A percentile compares a stretch with the other conserved stretches of the same genome.
These are phyloP conservation scores for Neodiprion lecontei DNA, from an alignment of 1,140 invertebrate genomes.

Conservation along the genomic window DNA sequence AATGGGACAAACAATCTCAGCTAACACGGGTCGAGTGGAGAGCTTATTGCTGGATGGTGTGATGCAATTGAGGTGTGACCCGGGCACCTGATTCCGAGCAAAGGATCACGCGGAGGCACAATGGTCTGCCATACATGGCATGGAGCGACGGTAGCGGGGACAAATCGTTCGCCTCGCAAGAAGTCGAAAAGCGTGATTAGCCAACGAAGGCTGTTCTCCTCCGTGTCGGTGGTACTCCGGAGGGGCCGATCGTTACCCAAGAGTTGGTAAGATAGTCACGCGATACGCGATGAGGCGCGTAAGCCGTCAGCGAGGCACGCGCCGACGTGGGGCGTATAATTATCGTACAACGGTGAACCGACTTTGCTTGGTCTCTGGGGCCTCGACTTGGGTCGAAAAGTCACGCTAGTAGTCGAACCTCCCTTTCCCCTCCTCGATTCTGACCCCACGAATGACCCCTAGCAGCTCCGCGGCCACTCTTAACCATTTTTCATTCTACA, in stretches of 20 bases:
- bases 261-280: slow-evolving; percentile 51
- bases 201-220: neutral
- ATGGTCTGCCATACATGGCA: neutral
- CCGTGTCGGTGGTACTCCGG: neutral
- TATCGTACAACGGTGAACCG: slow-evolving; percentile 38
- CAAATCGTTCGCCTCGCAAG: neutral
- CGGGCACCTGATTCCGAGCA: neutral
- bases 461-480: neutral
- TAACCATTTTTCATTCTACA: neutral
- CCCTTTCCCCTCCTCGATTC: slow-evolving; percentile 30
- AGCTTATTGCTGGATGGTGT: no score
- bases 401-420: slow-evolving; percentile 45
- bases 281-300: slow-evolving; percentile 45
- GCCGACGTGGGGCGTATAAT: slow-evolving; percentile 52
- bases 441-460: slow-evolving; percentile 7
- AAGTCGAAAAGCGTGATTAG: neutral
- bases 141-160: neutral
- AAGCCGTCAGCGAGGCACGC: slow-evolving; percentile 51
- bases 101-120: neutral
- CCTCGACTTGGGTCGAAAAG: slow-evolving; percentile 44
- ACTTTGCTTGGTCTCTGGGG: neutral
- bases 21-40: no score
- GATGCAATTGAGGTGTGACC: neutral
- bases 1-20: no score
- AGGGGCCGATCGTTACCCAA: slow-evolving; percentile 34